Evolutionary conservation across 2,113 vertebrate genomes (phyloP).

Genomic region (Odocoileus virginianus): DNA sequence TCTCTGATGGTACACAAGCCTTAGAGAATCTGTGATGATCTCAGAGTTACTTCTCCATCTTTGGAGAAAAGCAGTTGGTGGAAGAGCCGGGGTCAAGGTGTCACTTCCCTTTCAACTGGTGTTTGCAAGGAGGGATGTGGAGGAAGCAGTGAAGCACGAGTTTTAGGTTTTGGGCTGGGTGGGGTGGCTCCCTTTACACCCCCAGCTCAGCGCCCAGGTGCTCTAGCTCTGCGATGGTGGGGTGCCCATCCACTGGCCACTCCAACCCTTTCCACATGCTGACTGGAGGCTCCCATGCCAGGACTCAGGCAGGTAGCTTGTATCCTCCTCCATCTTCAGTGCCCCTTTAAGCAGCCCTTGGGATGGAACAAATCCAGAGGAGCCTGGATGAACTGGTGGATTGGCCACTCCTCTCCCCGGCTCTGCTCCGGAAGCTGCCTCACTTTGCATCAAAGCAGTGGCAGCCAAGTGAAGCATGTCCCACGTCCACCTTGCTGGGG

Average conservation of each 20-base stretch:
- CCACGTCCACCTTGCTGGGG: not conserved
- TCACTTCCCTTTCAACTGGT: not conserved
- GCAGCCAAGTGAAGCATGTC: not conserved
- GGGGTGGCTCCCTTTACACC: not conserved
- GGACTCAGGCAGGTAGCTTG: not conserved
- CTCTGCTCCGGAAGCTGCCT: not conserved
- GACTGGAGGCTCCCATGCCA: fast-evolving
- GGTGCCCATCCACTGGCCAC: not conserved
- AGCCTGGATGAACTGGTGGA: not conserved
- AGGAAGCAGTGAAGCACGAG: not conserved
- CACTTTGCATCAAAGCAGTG: not conserved
- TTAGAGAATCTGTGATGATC: not conserved
- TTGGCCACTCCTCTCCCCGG: not conserved
- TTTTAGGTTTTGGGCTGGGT: not conserved
- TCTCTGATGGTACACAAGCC: not conserved
- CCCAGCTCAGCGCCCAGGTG: not conserved
- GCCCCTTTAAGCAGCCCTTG: not conserved
- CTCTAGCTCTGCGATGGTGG: not conserved
- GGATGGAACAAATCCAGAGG: not conserved
- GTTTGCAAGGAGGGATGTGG: not conserved
- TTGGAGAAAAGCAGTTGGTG: not conserved
- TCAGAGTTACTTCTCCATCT: not conserved
- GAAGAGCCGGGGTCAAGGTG: not conserved
- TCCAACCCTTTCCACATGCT: not conserved
- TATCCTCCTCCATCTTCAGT: not conserved